A percentile compares a stretch with the other conserved stretches of the same genome.
Conservation (phyloP, 2,113 vertebrate species). For the Notiomystis cincta region DNA sequence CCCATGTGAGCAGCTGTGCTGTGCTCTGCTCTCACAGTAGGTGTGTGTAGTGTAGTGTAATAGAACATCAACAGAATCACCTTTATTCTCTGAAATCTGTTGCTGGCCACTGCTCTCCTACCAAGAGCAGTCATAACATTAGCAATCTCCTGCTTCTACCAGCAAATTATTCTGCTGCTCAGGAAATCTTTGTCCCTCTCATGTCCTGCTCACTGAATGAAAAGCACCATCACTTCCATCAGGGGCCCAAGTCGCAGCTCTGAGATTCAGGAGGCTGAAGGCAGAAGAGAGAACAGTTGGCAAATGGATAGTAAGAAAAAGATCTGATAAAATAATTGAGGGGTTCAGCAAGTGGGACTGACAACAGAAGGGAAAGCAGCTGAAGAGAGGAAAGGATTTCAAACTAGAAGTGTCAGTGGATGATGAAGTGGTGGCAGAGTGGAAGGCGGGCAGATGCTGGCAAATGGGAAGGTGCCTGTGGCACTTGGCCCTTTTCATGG, state of each 20-base stretch:
- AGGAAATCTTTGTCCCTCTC: neutral
- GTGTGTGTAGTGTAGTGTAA: neutral
- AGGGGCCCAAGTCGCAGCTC: neutral
- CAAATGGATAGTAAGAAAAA: neutral
- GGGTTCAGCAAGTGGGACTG: neutral
- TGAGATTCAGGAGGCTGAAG: neutral
- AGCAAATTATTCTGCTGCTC: neutral
- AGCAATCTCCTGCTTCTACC: neutral
- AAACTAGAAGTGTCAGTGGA: neutral
- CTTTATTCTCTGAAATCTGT: neutral
- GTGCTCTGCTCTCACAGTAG: neutral
- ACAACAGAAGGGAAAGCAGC: constrained; percentile 5
- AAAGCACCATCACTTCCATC: neutral
- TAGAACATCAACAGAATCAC: neutral
- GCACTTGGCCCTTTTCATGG: neutral
- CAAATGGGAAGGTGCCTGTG: neutral
- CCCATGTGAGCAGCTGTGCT: neutral
- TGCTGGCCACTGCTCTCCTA: neutral
- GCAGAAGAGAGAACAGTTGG: neutral
- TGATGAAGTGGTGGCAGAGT: neutral
- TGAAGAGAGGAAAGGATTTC: neutral
- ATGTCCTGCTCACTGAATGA: neutral
- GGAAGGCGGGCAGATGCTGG: neutral
- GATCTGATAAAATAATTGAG: neutral
- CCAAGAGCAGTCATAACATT: neutral